phyloP scores from a whole-genome alignment of 2,888 invertebrate genomes.

The Hyposoter dolosus region DNA sequence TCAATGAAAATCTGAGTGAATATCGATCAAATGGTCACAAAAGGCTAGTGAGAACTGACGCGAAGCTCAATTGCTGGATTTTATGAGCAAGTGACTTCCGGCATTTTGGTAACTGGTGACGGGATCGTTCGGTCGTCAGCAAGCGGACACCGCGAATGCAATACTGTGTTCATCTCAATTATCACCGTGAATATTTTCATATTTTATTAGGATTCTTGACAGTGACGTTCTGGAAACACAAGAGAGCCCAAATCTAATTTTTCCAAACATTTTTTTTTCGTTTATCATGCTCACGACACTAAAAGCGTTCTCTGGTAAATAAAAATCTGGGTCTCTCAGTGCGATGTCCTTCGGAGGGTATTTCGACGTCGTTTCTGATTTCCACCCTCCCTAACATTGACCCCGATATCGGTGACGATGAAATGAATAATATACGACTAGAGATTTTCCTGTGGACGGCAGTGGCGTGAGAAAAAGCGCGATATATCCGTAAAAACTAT shows the following conservation, averaged over 20 bases:
- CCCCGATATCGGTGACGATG: slow-evolving; percentile 38
- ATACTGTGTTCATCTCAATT: not conserved
- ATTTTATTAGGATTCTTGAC: not conserved
- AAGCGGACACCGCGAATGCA: not conserved
- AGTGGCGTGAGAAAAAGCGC: not conserved
- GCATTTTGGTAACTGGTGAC: not conserved
- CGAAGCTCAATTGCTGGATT: too few relatives aligned
- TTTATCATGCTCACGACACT: slow-evolving; percentile 25
- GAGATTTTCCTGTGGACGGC: slow-evolving; percentile 31
- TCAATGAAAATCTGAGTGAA: not conserved
- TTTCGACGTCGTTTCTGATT: slow-evolving; percentile 35
- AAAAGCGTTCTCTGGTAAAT: slow-evolving; percentile 39
- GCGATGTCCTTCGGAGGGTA: slow-evolving; percentile 29
- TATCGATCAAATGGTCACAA: not conserved
- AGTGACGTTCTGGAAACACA: not conserved
- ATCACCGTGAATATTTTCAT: not conserved
- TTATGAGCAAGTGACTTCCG: not conserved
- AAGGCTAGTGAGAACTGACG: too few relatives aligned
- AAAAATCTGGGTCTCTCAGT: slow-evolving; percentile 22
- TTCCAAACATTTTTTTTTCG: slow-evolving; percentile 16
- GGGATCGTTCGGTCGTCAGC: not conserved
- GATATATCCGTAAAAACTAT: slow-evolving; percentile 26
- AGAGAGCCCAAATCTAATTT: not conserved
- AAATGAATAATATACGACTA: slow-evolving; percentile 59
- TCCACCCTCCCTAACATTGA: slow-evolving; percentile 12